Percentiles rank a stretch among this genome's conserved stretches.
These are phyloP conservation scores for Bruchidius siliquastri DNA, from an alignment of 2,888 invertebrate species.

Conservation along the genomic window DNA sequence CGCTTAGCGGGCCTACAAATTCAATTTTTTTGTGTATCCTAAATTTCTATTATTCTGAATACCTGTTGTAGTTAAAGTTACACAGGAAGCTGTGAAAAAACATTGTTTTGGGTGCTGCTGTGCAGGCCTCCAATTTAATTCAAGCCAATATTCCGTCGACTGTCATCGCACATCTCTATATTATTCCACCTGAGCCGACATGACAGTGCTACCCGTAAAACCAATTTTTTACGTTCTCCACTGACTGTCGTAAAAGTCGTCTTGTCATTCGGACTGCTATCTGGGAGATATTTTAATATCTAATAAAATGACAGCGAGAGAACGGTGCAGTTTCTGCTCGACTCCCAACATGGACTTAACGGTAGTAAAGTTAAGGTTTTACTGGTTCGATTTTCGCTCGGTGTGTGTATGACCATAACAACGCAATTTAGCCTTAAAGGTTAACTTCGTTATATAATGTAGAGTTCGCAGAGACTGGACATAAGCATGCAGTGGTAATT, in stretches of 20 bases:
- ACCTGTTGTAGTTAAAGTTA: no score
- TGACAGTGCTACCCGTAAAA: not conserved
- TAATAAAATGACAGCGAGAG: conserved; percentile 37
- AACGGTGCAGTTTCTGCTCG: conserved; percentile 37
- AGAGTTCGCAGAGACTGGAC: not conserved
- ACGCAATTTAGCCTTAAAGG: not conserved
- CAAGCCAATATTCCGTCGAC: not conserved
- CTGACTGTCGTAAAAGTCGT: not conserved
- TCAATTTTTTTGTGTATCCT: no score
- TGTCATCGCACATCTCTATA: not conserved
- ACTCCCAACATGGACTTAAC: conserved; percentile 37
- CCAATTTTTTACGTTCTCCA: not conserved
- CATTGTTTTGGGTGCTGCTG: no score
- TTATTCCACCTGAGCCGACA: not conserved
- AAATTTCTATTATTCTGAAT: no score
- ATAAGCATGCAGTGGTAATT: not conserved
- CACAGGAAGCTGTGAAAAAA: no score
- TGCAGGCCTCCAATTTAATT: no score
- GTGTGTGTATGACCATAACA: not conserved
- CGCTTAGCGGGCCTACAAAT: no score
- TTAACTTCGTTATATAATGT: not conserved
- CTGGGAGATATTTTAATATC: conserved; percentile 42
- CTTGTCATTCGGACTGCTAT: conserved; percentile 12
- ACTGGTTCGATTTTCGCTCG: conserved; percentile 21
- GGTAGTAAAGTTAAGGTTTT: conserved; percentile 28